Evolutionary conservation across 2,888 invertebrate species (phyloP), one percentile per base, ranked within the genome.

Genomic region (Oligia fasciuncula): DNA sequence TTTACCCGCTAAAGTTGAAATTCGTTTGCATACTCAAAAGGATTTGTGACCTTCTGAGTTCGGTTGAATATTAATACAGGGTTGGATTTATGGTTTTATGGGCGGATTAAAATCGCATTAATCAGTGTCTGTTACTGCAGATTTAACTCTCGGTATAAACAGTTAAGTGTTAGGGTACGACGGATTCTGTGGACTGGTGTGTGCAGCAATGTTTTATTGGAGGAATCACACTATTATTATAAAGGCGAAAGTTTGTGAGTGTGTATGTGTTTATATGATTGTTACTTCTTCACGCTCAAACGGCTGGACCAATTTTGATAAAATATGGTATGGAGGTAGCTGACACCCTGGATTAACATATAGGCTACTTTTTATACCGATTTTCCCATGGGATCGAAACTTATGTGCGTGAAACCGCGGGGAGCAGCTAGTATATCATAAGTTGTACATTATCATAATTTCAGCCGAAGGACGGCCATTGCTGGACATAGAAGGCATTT

Each of bases 41-140:
- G 90, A 93, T 88, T 93, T 95, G 92, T 94, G 95, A 95, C 96
- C 94, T 97, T 97, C 94, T 95, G 94, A 95, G 95, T 95, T 95
- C 94, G 94, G 94, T 92, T 94, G 95, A 96, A 97, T 96, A 95
- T 96, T 96, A 95, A 96, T 95, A 94, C 95, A 93, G 95, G 95
- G 95, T 93, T 86, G 96, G 97, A 97, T 97, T 97, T 97, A 95
- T 97, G 97, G 97, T 97, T 97, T 97, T 97, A 97, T 96, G 95
- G 95, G 95, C 88, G 96, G 97, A 97, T 97, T 97, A 97, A 97
- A 97, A 97, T 97, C 97, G 97, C 97, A 97, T 97, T 97, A 97
- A 97, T 97, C 97, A 97, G 97, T 97, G 97, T 97, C 97, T 96
- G 94, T 92, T 93, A 92, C 94, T 94, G 93, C 93, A 94, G 96